These are phyloP conservation scores for Leptodactylus fuscus DNA, from an alignment of 2,113 vertebrate species.

Conservation along the genomic window DNA sequence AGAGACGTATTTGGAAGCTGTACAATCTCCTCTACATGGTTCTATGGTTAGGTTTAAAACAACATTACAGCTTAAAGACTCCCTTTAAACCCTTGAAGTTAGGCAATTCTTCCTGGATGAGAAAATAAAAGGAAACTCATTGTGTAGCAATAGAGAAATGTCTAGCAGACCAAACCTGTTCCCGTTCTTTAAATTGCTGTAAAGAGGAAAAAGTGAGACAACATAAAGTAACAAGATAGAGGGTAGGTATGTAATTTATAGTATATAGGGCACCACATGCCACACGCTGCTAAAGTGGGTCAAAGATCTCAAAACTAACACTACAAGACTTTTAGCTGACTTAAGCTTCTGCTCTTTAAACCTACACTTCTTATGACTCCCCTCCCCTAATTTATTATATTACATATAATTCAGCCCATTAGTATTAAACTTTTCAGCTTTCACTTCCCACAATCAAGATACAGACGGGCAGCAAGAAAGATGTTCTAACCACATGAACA, in stretches of 20 bases:
- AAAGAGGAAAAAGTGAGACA: too few species aligned
- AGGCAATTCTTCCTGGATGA: neutral
- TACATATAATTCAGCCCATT: too few species aligned
- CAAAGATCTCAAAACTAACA: neutral
- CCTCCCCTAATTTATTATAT: neutral
- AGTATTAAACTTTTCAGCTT: neutral
- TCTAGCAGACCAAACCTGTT: neutral
- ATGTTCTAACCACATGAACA: slow-evolving; percentile 22
- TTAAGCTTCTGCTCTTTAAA: neutral
- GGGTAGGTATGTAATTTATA: too few species aligned
- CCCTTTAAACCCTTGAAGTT: neutral
- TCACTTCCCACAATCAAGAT: slow-evolving; percentile 10
- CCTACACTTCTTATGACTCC: neutral
- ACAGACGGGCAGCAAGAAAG: neutral
- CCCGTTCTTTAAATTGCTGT: neutral
- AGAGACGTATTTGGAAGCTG: too few species aligned
- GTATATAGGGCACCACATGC: neutral
- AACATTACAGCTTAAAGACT: too few species aligned
- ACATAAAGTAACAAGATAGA: too few species aligned
- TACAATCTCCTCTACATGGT: too few species aligned
- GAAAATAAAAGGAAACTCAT: neutral
- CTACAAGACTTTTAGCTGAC: neutral
- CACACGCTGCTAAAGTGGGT: neutral
- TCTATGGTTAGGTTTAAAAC: too few species aligned
- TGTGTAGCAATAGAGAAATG: neutral